Evolutionary conservation across 2,113 vertebrate species (phyloP).

Genomic region (Apodemus sylvaticus): DNA sequence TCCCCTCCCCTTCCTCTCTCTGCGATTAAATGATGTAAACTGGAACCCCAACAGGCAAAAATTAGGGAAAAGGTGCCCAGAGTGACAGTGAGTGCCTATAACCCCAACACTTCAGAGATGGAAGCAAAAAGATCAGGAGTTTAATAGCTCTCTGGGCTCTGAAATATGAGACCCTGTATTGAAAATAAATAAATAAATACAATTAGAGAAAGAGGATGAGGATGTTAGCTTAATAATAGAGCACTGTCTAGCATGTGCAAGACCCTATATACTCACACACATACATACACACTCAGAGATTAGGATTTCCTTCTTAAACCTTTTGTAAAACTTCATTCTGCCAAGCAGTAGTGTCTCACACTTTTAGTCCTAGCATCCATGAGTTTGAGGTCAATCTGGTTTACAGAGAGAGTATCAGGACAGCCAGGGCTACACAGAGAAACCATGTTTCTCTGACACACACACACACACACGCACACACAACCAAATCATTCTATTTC

Average conservation of each 20-base stretch:
- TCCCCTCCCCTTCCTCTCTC: neutral
- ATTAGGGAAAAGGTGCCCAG: neutral
- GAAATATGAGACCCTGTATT: neutral
- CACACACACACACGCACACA: no score
- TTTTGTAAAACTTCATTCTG: slow-evolving; percentile 5
- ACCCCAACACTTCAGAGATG: neutral
- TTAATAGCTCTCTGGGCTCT: neutral
- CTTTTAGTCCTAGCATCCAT: neutral
- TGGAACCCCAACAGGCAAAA: slow-evolving; percentile 19
- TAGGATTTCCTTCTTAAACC: neutral
- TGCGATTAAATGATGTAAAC: slow-evolving; percentile 22
- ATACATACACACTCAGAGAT: neutral
- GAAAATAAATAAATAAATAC: neutral
- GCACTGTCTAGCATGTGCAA: neutral
- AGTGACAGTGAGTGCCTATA: no score
- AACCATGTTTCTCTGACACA: neutral
- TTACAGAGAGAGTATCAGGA: neutral
- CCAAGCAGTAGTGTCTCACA: neutral
- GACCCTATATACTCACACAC: neutral
- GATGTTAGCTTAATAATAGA: neutral
- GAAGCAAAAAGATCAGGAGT: neutral
- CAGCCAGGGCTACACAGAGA: neutral
- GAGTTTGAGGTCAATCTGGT: neutral
- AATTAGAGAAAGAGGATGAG: neutral
- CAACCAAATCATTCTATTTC: neutral